Evolutionary conservation across 1,140 invertebrate genomes (phyloP).

Genomic region (Drosophila lowei): DNA sequence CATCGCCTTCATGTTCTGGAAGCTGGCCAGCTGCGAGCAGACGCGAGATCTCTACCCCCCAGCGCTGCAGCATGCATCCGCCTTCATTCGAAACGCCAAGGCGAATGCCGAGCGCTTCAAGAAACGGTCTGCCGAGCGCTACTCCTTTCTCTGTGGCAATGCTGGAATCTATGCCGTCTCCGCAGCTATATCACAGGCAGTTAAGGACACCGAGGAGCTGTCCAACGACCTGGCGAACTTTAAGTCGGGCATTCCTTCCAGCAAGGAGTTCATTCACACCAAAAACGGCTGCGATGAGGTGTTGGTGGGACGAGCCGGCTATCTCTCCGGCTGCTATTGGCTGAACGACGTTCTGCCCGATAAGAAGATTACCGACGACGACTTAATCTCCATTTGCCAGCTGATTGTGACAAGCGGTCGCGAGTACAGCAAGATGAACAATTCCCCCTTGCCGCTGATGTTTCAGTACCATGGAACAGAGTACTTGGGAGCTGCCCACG

Average conservation of each 20-base stretch:
- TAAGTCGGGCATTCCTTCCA: conserved; percentile 77
- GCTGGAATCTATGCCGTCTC: conserved; percentile 87
- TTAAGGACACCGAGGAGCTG: conserved; percentile 77
- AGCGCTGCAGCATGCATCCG: conserved; percentile 77
- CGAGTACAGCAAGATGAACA: conserved; percentile 86
- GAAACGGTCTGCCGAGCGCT: conserved; percentile 77
- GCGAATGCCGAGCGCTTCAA: conserved; percentile 75
- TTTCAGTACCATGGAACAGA: conserved; percentile 93
- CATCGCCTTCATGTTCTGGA: conserved; percentile 85
- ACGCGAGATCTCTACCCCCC: conserved; percentile 73
- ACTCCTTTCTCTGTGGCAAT: conserved; percentile 86
- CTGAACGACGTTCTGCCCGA: conserved; percentile 86
- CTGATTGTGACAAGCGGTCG: conserved; percentile 88
- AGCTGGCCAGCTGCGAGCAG: conserved; percentile 83
- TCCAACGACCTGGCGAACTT: conserved; percentile 84
- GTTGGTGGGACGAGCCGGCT: conserved; percentile 92
- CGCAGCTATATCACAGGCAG: conserved; percentile 82
- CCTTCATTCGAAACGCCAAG: conserved; percentile 84
- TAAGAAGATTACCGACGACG: conserved; percentile 84
- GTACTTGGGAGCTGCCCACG: conserved; percentile 93
- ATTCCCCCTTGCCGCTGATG: conserved; percentile 89
- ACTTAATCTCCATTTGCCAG: conserved; percentile 87
- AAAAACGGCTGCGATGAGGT: conserved; percentile 91
- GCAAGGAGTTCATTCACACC: conserved; percentile 84
- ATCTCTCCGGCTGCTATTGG: conserved; percentile 90